These are phyloP conservation scores for Allobates femoralis DNA, from an alignment of 2,797 vertebrate genomes.

Conservation along the genomic window DNA sequence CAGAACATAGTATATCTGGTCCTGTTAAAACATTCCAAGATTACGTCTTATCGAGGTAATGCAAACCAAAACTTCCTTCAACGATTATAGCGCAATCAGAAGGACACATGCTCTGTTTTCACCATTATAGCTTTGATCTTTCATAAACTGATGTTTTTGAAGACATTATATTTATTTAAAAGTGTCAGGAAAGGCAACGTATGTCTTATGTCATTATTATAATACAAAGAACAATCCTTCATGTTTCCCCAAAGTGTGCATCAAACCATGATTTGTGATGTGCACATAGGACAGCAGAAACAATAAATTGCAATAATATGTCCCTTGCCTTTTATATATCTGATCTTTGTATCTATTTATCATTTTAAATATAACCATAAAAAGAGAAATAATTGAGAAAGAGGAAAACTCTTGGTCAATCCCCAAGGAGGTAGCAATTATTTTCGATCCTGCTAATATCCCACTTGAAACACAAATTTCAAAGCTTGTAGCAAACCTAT, in stretches of 20 bases:
- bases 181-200: neutral
- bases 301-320: constrained; percentile 4
- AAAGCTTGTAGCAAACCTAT: neutral
- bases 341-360: neutral
- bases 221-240: constrained; percentile 17
- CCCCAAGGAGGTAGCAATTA: neutral
- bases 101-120: constrained; percentile 51
- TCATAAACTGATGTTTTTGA: constrained; percentile 11
- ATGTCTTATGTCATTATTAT: constrained; percentile 26
- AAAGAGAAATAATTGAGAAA: neutral
- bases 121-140: constrained; percentile 36
- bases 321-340: neutral
- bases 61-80: constrained; percentile 59
- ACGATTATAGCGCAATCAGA: constrained; percentile 37
- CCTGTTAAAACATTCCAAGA: constrained; percentile 39
- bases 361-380: neutral
- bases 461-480: neutral
- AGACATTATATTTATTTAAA: constrained; percentile 18
- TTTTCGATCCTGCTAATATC: neutral
- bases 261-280: constrained; percentile 30
- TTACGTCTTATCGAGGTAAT: constrained; percentile 54
- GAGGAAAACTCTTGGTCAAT: neutral
- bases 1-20: constrained; percentile 21
- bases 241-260: neutral
- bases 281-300: neutral